Evolutionary conservation across 2,888 invertebrate genomes (phyloP), one percentile per base, ranked within the genome.

Genomic region (Coelopa pilipes): DNA sequence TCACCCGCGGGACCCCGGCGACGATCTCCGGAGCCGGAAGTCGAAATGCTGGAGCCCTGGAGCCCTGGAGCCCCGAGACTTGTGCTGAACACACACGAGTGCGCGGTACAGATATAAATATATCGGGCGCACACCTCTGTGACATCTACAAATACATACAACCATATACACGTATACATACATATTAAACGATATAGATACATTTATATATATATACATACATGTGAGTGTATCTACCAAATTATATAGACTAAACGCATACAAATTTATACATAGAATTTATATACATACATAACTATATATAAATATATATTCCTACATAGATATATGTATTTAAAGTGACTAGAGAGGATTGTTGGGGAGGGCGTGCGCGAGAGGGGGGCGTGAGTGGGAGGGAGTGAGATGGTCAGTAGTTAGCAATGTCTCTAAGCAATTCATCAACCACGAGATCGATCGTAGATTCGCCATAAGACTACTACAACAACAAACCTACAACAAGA

Each of bases 231-330:
- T 17, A 65, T 65, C 45, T 47, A 66, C 50, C 66, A 49, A 66
- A 50, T 66, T 66, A 66, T 66, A 66, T 66, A 50, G 66, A 66
- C 66, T 66, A 50, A 66, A 49, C 19, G 66, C 66, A 66, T 21
- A 66, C 66, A 66, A 66, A 66, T 66, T 66, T 66, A 65, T 65
- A 62, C 45, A 65, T 65, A 47, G 46, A 34, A 34, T 34, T 34
- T 34, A 62, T 62, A 66, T 50, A 66, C 34, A 62, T n/a, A 46
- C 49, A 65, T 17, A 62, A 34, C 62, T 50, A 24, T 62, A 62
- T 62, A 24, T 12, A 66, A 21, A 21, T 50, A 66, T 66, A 49
- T 66, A 63, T 57, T 62, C 34, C 19, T 34, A 60, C 24, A 60
- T 60, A 60, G 34, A 17, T 60, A 60, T 60, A 24, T 60, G 24